These are phyloP conservation scores for Thomomys bottae DNA, from an alignment of 2,113 vertebrate species.

Conservation along the genomic window DNA sequence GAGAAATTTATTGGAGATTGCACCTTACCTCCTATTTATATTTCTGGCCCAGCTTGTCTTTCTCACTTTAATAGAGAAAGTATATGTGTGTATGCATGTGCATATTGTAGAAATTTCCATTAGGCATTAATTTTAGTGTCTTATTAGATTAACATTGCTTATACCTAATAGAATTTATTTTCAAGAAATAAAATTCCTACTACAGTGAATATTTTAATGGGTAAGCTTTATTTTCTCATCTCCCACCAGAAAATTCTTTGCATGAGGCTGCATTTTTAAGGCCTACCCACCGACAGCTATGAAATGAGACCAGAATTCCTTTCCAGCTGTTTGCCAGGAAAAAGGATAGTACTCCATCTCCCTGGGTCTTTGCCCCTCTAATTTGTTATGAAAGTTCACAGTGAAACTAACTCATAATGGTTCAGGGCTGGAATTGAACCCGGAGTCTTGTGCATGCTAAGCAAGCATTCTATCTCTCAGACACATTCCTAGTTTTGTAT, in stretches of 20 bases:
- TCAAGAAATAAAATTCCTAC: slow-evolving; percentile 30
- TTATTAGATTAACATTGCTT: slow-evolving; percentile 67
- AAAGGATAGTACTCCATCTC: not conserved
- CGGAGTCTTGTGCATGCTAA: too few species aligned
- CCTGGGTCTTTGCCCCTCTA: not conserved
- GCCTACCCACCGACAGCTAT: not conserved
- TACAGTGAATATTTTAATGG: slow-evolving; percentile 49
- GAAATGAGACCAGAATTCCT: not conserved
- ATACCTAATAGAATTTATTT: slow-evolving; percentile 56
- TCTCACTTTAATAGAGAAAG: slow-evolving; percentile 52
- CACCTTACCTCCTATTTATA: slow-evolving; percentile 30
- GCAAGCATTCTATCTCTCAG: too few species aligned
- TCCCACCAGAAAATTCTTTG: slow-evolving; percentile 12
- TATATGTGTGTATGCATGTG: not conserved
- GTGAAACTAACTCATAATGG: not conserved
- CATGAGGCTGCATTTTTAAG: not conserved
- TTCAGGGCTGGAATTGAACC: too few species aligned
- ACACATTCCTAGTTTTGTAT: too few species aligned
- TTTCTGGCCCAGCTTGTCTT: slow-evolving; percentile 48
- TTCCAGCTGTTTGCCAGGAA: not conserved
- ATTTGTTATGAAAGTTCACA: not conserved
- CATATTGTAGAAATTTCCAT: slow-evolving; percentile 44
- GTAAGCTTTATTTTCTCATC: not conserved
- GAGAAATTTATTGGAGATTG: slow-evolving; percentile 52
- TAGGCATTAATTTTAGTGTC: slow-evolving; percentile 66